Base-by-base conservation (phyloP, 2,797 vertebrate genomes). In the Alectoris magna region DNA sequence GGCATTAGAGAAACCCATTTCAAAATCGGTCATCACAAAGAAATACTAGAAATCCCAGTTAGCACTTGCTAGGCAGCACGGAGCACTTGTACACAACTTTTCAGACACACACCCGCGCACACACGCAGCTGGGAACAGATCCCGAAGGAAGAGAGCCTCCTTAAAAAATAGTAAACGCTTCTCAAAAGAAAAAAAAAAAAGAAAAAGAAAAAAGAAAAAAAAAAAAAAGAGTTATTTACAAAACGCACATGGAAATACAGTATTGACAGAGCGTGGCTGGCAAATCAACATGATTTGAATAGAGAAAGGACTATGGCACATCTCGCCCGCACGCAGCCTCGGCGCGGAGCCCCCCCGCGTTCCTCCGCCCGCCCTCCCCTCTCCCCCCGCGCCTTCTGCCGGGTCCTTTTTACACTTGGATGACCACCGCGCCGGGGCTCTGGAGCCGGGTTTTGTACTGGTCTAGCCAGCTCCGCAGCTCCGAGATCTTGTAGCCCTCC, bases 1-100 rank as follows among this genome's bases (percentile, higher is more conserved):
- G 99, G 99, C 85, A 83, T 91, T 97, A 91, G 84, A 58, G 74
- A 97, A 96, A 98, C 97, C 96, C 99, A 98, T 99, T 99, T 99
- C 98, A 98, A 99, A 99, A 98, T 98, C 98, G 98, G 98, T 99
- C 99, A 98, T 99, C 99, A 99, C 98, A 98, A 97, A 97, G 97
- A 97, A 98, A 98, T 98, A 98, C 98, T 97, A 91, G 98, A 98
- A 98, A 95, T 97, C 97, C 96, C 96, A 95, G 97, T 96, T 94
- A 98, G 88, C 96, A 97, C 95, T 94, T 93, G 94, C 93, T 93
- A 69, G 92, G 94, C 94, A 90, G 95, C 91, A 93, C 55, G 84
- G 93, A 95, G 86, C 94, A 92, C 90, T 91, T 93, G 95, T 92
- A 95, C 84, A 89, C 95, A 87, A 95, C 92, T 96, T 96, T 96